Conservation (phyloP, 2,888 invertebrate species). For the Nebria brevicollis region DNA sequence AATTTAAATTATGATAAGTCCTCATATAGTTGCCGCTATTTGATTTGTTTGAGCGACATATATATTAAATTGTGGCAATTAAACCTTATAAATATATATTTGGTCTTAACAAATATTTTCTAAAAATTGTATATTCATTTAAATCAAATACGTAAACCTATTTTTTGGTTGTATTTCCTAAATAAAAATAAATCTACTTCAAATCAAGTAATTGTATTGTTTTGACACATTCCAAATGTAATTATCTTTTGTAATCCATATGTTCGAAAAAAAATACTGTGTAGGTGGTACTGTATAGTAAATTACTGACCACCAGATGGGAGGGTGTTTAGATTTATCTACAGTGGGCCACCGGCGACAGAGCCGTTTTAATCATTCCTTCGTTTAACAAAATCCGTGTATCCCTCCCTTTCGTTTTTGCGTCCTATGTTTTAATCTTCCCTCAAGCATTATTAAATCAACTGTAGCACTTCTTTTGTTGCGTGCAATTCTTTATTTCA, state of each 20-base stretch:
- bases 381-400: background rate
- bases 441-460: slow-evolving; percentile 28
- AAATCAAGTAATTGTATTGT: background rate
- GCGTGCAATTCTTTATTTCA: background rate
- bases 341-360: background rate
- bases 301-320: slow-evolving; percentile 1
- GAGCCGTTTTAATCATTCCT: background rate
- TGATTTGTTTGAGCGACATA: too few relatives aligned
- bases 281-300: background rate
- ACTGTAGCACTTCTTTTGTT: slow-evolving; percentile 31
- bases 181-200: background rate
- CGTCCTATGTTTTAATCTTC: background rate
- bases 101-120: too few relatives aligned
- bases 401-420: background rate
- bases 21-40: too few relatives aligned
- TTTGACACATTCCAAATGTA: background rate
- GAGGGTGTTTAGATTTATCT: background rate
- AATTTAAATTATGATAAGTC: too few relatives aligned
- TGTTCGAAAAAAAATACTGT: background rate
- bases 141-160: too few relatives aligned
- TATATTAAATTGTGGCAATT: too few relatives aligned
- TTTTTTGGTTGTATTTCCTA: background rate
- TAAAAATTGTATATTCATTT: too few relatives aligned
- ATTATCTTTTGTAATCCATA: background rate
- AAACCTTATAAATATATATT: too few relatives aligned